A percentile compares a stretch with the other conserved stretches of the same genome.
These are phyloP conservation scores for Oxytorus armatus DNA, from an alignment of 2,888 invertebrate genomes.

Conservation along the genomic window DNA sequence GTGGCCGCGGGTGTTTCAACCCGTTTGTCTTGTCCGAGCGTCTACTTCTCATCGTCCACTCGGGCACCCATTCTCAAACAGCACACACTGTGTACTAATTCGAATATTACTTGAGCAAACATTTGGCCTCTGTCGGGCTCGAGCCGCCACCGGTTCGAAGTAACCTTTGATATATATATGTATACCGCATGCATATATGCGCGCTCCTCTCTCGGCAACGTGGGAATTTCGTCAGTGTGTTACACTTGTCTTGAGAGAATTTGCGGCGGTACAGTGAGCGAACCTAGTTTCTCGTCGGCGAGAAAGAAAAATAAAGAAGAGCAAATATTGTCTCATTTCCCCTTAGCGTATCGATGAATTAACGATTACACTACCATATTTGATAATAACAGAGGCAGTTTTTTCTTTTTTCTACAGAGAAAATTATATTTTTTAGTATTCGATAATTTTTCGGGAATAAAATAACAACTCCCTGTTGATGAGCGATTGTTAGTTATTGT, in stretches of 20 bases:
- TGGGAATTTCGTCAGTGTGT: conserved; percentile 20
- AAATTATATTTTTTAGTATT: background rate
- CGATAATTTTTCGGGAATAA: background rate
- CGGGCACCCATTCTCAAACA: conserved; percentile 46
- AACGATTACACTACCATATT: background rate
- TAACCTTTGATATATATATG: conserved; percentile 9
- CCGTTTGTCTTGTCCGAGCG: conserved; percentile 21
- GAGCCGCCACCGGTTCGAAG: conserved; percentile 6
- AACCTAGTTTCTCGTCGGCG: background rate
- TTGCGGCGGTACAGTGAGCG: background rate
- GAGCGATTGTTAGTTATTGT: background rate
- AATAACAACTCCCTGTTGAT: background rate
- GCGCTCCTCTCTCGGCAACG: conserved; percentile 11
- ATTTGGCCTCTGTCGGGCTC: conserved; percentile 46
- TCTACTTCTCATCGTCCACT: conserved; percentile 42
- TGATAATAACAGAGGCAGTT: no score
- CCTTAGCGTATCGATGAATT: background rate
- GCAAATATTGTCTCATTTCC: conserved; percentile 2
- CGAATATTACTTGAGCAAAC: conserved; percentile 78
- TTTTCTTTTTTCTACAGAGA: background rate
- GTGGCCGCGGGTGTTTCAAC: conserved; percentile 31
- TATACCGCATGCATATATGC: conserved; percentile 4
- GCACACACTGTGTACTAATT: conserved; percentile 71
- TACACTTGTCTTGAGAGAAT: conserved; percentile 3
- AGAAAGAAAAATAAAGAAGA: conserved; percentile 2